Conservation (phyloP, 2,113 vertebrate species). For the Leptobrachium ailaonicum region DNA sequence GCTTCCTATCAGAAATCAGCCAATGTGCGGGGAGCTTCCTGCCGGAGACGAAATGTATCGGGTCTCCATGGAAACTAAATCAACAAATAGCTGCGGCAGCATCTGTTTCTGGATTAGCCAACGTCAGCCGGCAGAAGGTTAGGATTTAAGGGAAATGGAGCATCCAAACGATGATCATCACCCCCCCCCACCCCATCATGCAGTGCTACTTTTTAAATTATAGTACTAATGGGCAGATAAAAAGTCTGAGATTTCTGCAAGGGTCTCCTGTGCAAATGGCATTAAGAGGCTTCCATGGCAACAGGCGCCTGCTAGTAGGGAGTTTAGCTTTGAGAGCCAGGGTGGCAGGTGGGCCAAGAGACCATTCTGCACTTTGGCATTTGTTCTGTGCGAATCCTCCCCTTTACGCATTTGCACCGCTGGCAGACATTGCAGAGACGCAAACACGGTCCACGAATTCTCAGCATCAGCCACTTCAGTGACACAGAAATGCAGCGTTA, state of each 20-base stretch:
- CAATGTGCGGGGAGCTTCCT: conserved; percentile 66
- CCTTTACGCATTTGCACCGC: not conserved
- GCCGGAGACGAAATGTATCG: conserved; percentile 67
- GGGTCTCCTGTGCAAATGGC: not conserved
- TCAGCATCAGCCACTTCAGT: not conserved
- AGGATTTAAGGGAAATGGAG: conserved; percentile 63
- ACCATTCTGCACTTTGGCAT: not conserved
- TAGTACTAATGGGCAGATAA: conserved; percentile 52
- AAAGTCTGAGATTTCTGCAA: conserved; percentile 14
- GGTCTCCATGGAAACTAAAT: conserved; percentile 89
- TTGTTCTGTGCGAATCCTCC: not conserved
- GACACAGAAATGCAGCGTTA: not conserved
- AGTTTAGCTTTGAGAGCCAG: not conserved
- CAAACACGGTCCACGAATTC: not conserved
- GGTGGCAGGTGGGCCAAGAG: not conserved
- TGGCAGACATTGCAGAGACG: not conserved
- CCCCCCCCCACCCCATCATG: conserved; percentile 40
- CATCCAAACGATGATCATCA: conserved; percentile 55
- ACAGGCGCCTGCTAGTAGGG: not conserved
- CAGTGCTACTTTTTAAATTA: conserved; percentile 57
- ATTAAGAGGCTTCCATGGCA: conserved; percentile 31
- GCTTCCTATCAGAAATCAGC: conserved; percentile 67
- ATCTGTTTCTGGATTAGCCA: conserved; percentile 67
- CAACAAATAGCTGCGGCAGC: conserved; percentile 82
- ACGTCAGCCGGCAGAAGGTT: conserved; percentile 64